These are phyloP conservation scores for Atherix ibis DNA, from an alignment of 2,888 invertebrate species.

Conservation along the genomic window DNA sequence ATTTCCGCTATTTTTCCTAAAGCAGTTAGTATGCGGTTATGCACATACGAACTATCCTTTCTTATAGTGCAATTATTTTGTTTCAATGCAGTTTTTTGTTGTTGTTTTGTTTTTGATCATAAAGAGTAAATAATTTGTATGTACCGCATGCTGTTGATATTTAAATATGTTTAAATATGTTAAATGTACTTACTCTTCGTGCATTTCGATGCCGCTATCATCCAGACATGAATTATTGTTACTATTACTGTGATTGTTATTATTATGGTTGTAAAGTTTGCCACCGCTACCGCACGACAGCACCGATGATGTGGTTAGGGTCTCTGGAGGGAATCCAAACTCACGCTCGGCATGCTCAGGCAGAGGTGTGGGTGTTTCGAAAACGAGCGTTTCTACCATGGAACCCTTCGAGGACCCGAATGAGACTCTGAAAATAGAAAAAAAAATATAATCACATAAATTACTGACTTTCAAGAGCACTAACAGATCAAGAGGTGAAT, in stretches of 20 bases:
- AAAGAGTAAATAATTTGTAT: too few species aligned
- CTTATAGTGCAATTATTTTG: too few species aligned
- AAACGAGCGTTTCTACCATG: constrained; percentile 86
- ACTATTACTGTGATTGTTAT: constrained; percentile 9
- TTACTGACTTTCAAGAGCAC: too few species aligned
- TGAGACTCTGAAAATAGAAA: constrained; percentile 54
- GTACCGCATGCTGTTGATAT: too few species aligned
- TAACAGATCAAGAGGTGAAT: too few species aligned
- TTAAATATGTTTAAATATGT: too few species aligned
- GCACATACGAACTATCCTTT: too few species aligned
- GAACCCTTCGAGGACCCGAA: constrained; percentile 89
- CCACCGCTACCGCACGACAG: constrained; percentile 9
- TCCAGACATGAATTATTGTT: constrained; percentile 18
- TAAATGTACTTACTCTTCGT: constrained; percentile 32
- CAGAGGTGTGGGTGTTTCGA: constrained; percentile 60
- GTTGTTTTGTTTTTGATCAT: too few species aligned
- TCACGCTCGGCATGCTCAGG: constrained; percentile 37
- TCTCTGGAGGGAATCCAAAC: constrained; percentile 22
- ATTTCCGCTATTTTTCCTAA: too few species aligned
- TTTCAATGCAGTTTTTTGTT: too few species aligned
- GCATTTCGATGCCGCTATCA: constrained; percentile 31
- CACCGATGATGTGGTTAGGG: not conserved
- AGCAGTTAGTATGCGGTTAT: too few species aligned
- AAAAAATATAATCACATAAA: not conserved
- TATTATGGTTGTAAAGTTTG: constrained; percentile 8